These are phyloP conservation scores for Acromyrmex echinatior DNA, from an alignment of 1,140 invertebrate genomes.

Conservation along the genomic window DNA sequence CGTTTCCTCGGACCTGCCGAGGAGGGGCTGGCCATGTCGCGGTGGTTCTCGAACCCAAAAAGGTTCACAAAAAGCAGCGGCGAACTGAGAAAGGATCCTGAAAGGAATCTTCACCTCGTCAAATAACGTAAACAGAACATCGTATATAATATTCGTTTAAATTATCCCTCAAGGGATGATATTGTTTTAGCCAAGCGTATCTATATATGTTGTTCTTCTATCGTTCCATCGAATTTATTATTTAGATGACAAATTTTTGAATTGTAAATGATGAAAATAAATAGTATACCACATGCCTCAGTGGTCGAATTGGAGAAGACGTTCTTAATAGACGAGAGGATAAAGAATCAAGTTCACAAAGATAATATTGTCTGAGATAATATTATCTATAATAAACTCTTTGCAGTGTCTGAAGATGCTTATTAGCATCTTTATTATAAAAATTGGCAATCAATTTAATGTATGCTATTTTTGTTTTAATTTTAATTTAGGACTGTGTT, in stretches of 20 bases:
- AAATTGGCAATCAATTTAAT: no score
- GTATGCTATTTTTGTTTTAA: no score
- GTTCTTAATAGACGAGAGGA: no score
- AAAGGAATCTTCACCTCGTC: conserved; percentile 14
- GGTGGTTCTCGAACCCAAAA: conserved; percentile 36
- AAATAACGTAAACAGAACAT: conserved; percentile 3
- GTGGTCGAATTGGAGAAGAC: background rate
- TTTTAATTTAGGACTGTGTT: no score
- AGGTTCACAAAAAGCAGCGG: conserved; percentile 52
- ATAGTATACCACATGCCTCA: background rate
- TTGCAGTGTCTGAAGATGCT: no score
- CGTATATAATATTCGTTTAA: background rate
- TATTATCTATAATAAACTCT: no score
- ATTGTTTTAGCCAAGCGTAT: background rate
- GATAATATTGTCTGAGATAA: no score
- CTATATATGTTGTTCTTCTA: background rate
- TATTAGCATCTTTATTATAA: no score
- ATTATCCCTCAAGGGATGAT: conserved; percentile 2
- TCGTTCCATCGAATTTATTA: background rate
- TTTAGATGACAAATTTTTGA: background rate
- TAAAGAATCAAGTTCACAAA: no score
- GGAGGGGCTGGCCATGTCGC: background rate
- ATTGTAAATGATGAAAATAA: background rate
- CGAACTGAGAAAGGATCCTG: conserved; percentile 2
- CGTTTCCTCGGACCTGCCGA: conserved; percentile 77